These are phyloP conservation scores for Xanthostigma xanthostigma DNA, from an alignment of 2,888 invertebrate genomes.

Conservation along the genomic window DNA sequence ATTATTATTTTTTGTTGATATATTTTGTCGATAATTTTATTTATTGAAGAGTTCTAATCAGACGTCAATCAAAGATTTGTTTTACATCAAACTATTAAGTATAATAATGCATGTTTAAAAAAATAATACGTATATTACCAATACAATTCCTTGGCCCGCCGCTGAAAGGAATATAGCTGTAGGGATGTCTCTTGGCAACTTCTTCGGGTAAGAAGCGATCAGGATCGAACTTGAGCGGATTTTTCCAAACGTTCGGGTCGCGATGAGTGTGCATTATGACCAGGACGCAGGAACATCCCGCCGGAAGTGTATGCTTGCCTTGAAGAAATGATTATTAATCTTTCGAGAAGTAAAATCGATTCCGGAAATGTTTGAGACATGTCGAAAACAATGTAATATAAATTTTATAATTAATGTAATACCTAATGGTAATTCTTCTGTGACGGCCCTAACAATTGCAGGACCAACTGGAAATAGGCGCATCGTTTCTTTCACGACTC, in stretches of 20 bases:
- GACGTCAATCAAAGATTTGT: too few relatives aligned
- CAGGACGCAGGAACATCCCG: slow-evolving; percentile 31
- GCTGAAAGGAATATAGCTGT: slow-evolving; percentile 34
- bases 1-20: too few relatives aligned
- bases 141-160: slow-evolving; percentile 34
- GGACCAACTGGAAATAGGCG: slow-evolving; percentile 16
- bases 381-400: too few relatives aligned
- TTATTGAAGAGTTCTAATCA: too few relatives aligned
- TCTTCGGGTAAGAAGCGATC: slow-evolving; percentile 41
- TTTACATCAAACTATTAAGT: too few relatives aligned
- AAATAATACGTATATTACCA: slow-evolving; percentile 22
- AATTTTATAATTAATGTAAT: neutral
- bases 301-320: slow-evolving; percentile 32
- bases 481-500: slow-evolving; percentile 16
- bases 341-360: too few relatives aligned
- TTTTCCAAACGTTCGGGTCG: slow-evolving; percentile 36
- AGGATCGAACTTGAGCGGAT: slow-evolving; percentile 40
- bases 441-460: slow-evolving; percentile 3
- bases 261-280: slow-evolving; percentile 31
- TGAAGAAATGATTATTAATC: slow-evolving; percentile 10
- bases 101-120: too few relatives aligned
- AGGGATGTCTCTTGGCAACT: slow-evolving; percentile 28
- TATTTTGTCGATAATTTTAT: too few relatives aligned
- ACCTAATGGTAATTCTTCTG: slow-evolving; percentile 6
- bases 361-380: too few relatives aligned